Evolutionary conservation across 2,797 vertebrate species (phyloP), one percentile per base, ranked within the genome.

Genomic region (Smutsia temminckii): DNA sequence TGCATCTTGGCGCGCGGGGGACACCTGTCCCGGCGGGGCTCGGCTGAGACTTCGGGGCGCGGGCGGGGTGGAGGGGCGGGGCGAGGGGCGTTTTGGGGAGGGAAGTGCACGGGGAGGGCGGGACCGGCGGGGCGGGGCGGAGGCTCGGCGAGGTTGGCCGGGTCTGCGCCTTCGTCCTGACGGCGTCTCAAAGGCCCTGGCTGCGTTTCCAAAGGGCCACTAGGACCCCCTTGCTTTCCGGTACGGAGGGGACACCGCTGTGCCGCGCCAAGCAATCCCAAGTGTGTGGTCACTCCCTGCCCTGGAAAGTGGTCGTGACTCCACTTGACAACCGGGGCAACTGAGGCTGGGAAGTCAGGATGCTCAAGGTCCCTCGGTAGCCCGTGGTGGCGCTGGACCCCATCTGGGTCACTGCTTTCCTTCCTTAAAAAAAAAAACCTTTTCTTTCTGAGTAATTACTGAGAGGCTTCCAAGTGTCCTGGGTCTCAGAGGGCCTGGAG

Each of bases 1-100:
- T 42, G 88, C 97, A 98, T 97, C 92, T 63, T 23, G 80, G 77
- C 4, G 2, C 8, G 18, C 57, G 14, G 0, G 11, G 29, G 34
- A 77, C 90, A 17, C 69, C 83, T 8, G 40, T 59, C 61, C 61
- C 53, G 0, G 66, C 2, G 0, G 51, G 20, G n/a, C 88, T 37
- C 29, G 14, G 53, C 21, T 0, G 40, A 40, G 81, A 55, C 1
- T 8, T 8, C 12, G 1, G 49, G 32, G 23, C 0, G 1, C 5
- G 68, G 64, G 66, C 32, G 55, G 8, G 84, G 71, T 17, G 71
- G 81, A 46, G 18, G 78, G 37, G 23, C 34, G 0, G 25, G 68
- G 57, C 8, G 13, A 46, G 46, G 49, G 59, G 51, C 23, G 1
- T 6, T 14, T 7, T 29, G 46, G 32, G 11, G 51, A 8, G 49